Evolutionary conservation across 2,113 vertebrate genomes (phyloP), one percentile per base, ranked within the genome.

Genomic region (Anarrhichthys ocellatus): DNA sequence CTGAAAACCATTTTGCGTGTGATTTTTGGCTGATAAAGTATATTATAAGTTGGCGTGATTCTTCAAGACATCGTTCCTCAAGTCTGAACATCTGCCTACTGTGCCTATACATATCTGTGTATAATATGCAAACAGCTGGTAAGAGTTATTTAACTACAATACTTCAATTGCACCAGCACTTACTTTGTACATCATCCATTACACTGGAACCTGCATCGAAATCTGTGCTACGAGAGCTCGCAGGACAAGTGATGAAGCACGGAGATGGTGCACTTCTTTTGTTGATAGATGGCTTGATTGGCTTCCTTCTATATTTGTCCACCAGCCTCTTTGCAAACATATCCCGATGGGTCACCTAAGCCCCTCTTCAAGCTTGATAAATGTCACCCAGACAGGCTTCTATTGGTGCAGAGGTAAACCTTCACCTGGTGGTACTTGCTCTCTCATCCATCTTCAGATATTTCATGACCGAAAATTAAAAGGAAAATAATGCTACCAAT

Each of bases 1-100:
- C 97, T 96, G 96, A 97, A 95, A 83, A 87, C 29, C 46, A 46
- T 46, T 81, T 34, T 36, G 64, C 63, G 62, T 84, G 86, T 73
- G 24, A 24, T 17, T 91, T 82, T 78, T 82, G 32, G 3, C 13
- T 68, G 34, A 56, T 42, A 13, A 32, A 48, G 22, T 14, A 36
- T 20, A 0, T 17, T 70, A 50, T 42, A 4, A 50, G 36, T 46
- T 9, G 0, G 0, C 50, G 46, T 6, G 5, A 69, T 69, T 54
- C 3, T 9, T n/a, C 15, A 22, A 46, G 1, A 63, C 56, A 15
- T 69, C 24, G 42, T 2, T 24, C 4, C 1, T 27, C 22, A 9
- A 48, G 27, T 62, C 32, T 63, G 29, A 46, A 48, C 32, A 42
- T 34, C 8, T 8, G 27, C 18, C 50, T 13, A 5, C 24, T 46